Evolutionary conservation across 2,797 vertebrate genomes (phyloP), one percentile per base, ranked within the genome.

Genomic region (Coregonus suidteri): DNA sequence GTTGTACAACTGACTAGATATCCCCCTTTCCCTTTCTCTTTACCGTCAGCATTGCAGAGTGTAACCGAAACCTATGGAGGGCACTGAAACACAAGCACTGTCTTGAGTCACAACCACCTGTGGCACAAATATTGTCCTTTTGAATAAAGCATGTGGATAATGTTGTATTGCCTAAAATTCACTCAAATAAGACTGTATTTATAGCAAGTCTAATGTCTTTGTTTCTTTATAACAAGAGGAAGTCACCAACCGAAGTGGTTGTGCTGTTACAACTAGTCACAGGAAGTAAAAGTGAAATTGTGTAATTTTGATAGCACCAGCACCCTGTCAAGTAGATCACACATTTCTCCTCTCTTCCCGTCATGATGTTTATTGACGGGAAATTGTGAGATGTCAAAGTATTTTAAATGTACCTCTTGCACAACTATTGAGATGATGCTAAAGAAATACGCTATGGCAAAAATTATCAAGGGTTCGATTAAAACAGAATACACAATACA

Each of bases 301-400:
- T n/a, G 20, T 30, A 54, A 3, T 4, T 53, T 74, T 56, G 30
- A 73, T 62, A 62, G 18, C 18, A 47, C 6, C 52, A 52, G 70
- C 41, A 52, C 18, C 18, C 53, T 4, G 53, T 73, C 9, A 65
- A 47, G 18, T 34, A 9, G 34, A 51, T 75, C 62, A 16, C 14
- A 67, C 25, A 51, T 7, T 30, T 47, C 73, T 34, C 6, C 16
- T 3, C 14, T 18, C 52, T 47, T 75, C 41, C 30, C 18, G 41
- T 75, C 62, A 51, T 65, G 73, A 51, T 52, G 37, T 66, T 66
- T 67, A 75, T 66, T 66, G 59, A 75, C 13, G 4, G 20, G 62
- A 66, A 75, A 74, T 65, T 47, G 59, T 59, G 25, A 75, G 37
- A 74, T 51, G 14, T 51, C 71, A 35, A 18, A 73, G 54, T 31